Evolutionary conservation across 2,888 invertebrate genomes (phyloP).

Genomic region (Melanchra persicariae): DNA sequence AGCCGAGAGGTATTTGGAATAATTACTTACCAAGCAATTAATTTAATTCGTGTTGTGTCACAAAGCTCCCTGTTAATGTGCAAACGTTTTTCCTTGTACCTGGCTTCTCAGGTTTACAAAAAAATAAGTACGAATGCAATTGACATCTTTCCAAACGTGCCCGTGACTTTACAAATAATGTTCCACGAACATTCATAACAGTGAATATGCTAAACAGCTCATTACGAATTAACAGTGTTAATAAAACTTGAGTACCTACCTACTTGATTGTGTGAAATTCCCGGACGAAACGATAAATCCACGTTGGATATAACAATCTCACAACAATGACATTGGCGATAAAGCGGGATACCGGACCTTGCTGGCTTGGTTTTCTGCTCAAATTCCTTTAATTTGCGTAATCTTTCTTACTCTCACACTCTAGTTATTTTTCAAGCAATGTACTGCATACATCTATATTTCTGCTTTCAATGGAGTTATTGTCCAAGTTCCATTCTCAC

Average conservation of each 20-base stretch:
- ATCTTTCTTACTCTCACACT: not conserved
- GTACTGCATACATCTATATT: no score
- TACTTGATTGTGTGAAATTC: slow-evolving; percentile 17
- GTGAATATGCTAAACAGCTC: slow-evolving; percentile 20
- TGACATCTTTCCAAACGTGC: not conserved
- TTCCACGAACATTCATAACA: slow-evolving; percentile 13
- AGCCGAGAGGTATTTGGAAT: slow-evolving; percentile 1
- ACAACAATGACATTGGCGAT: not conserved
- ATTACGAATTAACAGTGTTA: slow-evolving; percentile 28
- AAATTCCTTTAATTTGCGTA: not conserved
- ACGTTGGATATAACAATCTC: not conserved
- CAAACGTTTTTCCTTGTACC: not conserved
- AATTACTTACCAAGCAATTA: not conserved
- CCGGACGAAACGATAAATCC: slow-evolving; percentile 2
- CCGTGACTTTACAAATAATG: not conserved
- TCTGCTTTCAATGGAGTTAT: not conserved
- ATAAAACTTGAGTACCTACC: slow-evolving; percentile 16
- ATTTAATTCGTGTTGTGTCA: not conserved
- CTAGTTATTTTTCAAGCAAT: not conserved
- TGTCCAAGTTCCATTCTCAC: not conserved
- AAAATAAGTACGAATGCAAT: not conserved
- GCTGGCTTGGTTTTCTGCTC: not conserved
- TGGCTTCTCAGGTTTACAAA: not conserved
- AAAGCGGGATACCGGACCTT: not conserved
- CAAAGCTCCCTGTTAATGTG: not conserved